Evolutionary conservation across 2,797 vertebrate genomes (phyloP), one percentile per base, ranked within the genome.

Genomic region (Sebastes flavidus): DNA sequence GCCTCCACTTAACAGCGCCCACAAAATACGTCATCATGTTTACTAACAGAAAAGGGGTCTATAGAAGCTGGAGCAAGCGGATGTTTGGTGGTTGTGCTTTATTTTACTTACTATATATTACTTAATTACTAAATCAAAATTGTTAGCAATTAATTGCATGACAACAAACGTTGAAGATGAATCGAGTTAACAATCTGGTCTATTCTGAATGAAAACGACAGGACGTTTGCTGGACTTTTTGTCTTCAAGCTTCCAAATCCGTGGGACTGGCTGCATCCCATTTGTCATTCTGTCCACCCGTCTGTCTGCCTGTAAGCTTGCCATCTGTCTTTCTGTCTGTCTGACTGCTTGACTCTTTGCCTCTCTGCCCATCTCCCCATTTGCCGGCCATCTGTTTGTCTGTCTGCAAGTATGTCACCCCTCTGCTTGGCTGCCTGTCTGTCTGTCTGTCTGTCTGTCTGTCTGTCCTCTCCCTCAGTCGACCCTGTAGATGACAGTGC

Each of bases 311-410:
- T 85, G 62, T 80, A 79, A 88, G 85, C 85, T 73, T 42, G 84
- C 89, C 89, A 91, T 91, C 91, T 93, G 87, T 88, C 87, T 81
- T 59, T 84, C 82, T 90, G 68, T 87, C 81, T 87, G 81, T 89
- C 82, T 72, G 77, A 85, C 87, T 79, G 74, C 81, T 85, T 89
- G 84, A 89, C 85, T 90, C 82, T 85, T 82, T 84, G 87, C 79
- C 80, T 88, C 29, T 77, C 85, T 84, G 84, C 86, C 85, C 63
- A 6, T 88, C 87, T 84, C 61, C 72, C 88, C 82, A 83, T 91
- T 89, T 91, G 88, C 81, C 83, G 60, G 86, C 84, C 88, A 89
- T 93, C 89, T 92, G 88, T 89, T 86, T 91, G 78, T 80, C 88
- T 91, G 88, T 90, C 87, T 93, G 80, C 86, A 86, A 84, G 81